A percentile compares a stretch with the other conserved stretches of the same genome.
phyloP scores from a whole-genome alignment of 2,888 invertebrate species.

The Ornithoptera alexandrae region DNA sequence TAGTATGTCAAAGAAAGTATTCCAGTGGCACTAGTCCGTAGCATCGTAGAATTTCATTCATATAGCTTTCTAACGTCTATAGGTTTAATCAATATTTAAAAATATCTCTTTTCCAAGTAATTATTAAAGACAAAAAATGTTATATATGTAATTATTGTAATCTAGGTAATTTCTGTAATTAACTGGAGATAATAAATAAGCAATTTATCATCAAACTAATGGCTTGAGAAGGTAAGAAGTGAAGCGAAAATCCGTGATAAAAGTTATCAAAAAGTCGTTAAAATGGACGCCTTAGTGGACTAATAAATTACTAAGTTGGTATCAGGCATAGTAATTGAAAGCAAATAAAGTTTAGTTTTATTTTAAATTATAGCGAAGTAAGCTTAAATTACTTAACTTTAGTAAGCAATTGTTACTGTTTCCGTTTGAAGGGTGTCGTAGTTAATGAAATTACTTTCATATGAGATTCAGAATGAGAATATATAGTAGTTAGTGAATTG shows the following conservation, averaged over 20 bases:
- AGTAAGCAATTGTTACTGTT: too few relatives aligned
- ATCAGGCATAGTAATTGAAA: not conserved
- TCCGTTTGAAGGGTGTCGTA: too few relatives aligned
- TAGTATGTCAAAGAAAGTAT: too few relatives aligned
- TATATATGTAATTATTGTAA: not conserved
- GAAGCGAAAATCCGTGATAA: constrained; percentile 76
- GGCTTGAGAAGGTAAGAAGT: constrained; percentile 74
- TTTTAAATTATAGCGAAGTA: not conserved
- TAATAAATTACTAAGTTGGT: constrained; percentile 28
- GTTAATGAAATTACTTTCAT: too few relatives aligned
- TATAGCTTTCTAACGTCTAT: too few relatives aligned
- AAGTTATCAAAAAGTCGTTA: constrained; percentile 78
- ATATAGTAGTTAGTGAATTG: too few relatives aligned
- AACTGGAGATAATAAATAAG: constrained; percentile 62
- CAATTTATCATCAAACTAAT: constrained; percentile 77
- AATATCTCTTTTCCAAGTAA: too few relatives aligned
- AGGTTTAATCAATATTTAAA: too few relatives aligned
- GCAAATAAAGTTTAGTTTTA: not conserved
- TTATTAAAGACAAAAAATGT: too few relatives aligned
- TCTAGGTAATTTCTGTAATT: constrained; percentile 14
- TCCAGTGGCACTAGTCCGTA: too few relatives aligned
- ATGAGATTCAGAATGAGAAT: too few relatives aligned
- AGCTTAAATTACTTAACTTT: not conserved
- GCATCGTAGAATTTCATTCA: too few relatives aligned
- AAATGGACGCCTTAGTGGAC: constrained; percentile 65